Percentiles rank a stretch among this genome's conserved stretches.
phyloP scores from a whole-genome alignment of 1,140 invertebrate genomes.

The Ridgeia piscesae region DNA sequence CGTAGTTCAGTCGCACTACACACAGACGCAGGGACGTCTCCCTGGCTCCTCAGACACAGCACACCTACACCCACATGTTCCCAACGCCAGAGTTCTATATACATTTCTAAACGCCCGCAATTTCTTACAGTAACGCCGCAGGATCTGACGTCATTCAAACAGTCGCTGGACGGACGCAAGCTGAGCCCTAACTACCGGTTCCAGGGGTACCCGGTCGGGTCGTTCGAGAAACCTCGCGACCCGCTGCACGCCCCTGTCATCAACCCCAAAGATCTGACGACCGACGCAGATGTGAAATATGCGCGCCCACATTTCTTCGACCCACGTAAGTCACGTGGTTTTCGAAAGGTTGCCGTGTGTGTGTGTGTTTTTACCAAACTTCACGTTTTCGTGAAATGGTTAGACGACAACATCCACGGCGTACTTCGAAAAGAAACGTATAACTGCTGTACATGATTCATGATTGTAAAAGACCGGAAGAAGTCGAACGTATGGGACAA shows the following conservation, averaged over 20 bases:
- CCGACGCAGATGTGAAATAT: not conserved
- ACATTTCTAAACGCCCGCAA: not conserved
- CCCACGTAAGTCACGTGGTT: conserved; percentile 10
- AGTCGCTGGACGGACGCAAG: not conserved
- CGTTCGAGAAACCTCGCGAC: conserved; percentile 11
- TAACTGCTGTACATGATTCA: no score
- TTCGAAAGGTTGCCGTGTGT: not conserved
- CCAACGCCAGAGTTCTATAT: no score
- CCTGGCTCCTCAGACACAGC: not conserved
- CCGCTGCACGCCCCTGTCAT: not conserved
- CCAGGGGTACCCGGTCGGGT: conserved; percentile 17
- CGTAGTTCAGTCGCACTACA: not conserved
- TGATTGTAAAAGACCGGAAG: not conserved
- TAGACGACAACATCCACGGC: not conserved
- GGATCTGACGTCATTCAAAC: conserved; percentile 12
- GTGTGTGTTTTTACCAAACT: not conserved
- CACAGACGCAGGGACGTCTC: not conserved
- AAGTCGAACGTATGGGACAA: not conserved
- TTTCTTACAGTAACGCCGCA: conserved; percentile 17
- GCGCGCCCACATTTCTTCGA: conserved; percentile 6
- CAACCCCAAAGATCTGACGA: conserved; percentile 13
- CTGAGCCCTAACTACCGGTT: conserved; percentile 14
- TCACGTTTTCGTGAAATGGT: not conserved
- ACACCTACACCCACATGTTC: not conserved
- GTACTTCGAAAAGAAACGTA: not conserved